Base-by-base conservation (phyloP, 2,797 vertebrate species). In the Poecilia wingei region DNA sequence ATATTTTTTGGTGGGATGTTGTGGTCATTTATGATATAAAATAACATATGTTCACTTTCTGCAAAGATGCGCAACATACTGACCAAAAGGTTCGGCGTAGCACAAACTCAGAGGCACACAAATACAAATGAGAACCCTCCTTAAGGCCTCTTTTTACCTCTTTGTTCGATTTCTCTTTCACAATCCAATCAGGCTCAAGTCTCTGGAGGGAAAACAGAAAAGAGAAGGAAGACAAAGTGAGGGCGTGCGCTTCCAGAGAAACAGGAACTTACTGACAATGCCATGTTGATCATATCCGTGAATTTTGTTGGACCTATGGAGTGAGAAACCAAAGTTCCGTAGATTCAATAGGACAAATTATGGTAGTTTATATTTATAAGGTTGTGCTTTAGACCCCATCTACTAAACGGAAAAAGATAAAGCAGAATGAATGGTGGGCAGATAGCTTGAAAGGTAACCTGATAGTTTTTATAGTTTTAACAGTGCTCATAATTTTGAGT, bases 141-240 rank as follows among this genome's bases (percentile, higher is more conserved):
- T 94, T 78, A 28, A 92, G 93, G 93, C 90, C 89, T 89, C 89
- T 70, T 91, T 88, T 93, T 92, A 94, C 94, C 94, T 94, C 93
- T 90, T 68, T 81, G 89, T 93, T 94, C 90, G 89, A 95, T 94
- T 93, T 89, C 76, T 88, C 90, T 95, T 90, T 94, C 88, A 93
- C 84, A 93, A 94, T 94, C 93, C 90, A 94, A 94, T 94, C 92
- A 91, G 88, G 85, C 83, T 78, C 79, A 89, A 89, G 87, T 91
- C 90, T 93, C 90, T 86, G 80, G 82, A 83, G 92, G 88, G 85
- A 83, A 77, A 92, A 80, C 83, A 80, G 80, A 84, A 69, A 72
- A 82, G 76, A 83, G 81, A 76, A 68, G 82, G 78, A 88, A 81
- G 79, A 86, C 82, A 84, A 83, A 53, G 79, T 78, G 79, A 81